phyloP scores from a whole-genome alignment of 2,113 vertebrate species.

The Erythrolamprus reginae region DNA sequence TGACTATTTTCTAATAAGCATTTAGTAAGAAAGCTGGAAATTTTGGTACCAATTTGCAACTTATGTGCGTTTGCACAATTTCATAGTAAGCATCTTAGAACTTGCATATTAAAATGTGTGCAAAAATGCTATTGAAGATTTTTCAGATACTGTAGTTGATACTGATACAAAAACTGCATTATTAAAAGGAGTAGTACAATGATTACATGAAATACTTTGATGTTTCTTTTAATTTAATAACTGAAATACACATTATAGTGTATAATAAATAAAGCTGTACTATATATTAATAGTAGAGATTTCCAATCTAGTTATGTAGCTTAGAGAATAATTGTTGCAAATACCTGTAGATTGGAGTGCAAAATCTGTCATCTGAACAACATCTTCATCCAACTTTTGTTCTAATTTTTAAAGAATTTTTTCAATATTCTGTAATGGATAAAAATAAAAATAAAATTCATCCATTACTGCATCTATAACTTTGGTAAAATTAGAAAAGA shows the following conservation, averaged over 20 bases:
- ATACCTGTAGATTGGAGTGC: neutral
- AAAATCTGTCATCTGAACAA: neutral
- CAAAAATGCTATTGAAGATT: neutral
- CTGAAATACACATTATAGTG: neutral
- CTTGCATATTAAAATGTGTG: neutral
- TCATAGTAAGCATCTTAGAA: neutral
- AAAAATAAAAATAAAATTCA: neutral
- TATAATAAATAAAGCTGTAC: neutral
- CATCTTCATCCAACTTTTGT: neutral
- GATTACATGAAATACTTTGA: neutral
- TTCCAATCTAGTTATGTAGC: neutral
- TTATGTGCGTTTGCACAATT: neutral
- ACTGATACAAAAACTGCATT: neutral
- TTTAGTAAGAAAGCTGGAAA: neutral
- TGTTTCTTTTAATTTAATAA: neutral
- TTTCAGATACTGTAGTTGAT: neutral
- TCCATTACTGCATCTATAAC: neutral
- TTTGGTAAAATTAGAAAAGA: neutral
- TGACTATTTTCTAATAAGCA: neutral
- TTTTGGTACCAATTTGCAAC: neutral
- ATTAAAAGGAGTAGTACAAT: neutral
- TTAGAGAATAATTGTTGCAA: neutral
- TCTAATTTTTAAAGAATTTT: neutral
- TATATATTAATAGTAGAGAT: neutral
- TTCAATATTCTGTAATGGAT: neutral